Percentiles rank a stretch among this genome's conserved stretches.
These are phyloP conservation scores for Drosophila demipolita DNA, from an alignment of 2,888 invertebrate species.

Conservation along the genomic window DNA sequence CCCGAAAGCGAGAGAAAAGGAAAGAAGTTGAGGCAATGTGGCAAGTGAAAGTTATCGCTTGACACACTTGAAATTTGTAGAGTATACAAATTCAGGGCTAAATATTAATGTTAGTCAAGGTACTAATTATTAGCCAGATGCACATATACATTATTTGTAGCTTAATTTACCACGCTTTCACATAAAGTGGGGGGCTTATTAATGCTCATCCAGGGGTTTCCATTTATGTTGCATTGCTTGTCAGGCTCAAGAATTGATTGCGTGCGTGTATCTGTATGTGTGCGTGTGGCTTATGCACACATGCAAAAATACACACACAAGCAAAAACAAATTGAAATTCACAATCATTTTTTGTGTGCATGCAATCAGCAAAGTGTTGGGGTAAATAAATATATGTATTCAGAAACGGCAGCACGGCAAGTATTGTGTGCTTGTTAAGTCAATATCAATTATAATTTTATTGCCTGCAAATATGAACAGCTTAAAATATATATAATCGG, in stretches of 20 bases:
- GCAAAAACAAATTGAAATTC: constrained; percentile 29
- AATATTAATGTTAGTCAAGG: neutral
- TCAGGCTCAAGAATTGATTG: constrained; percentile 35
- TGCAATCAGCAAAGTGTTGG: constrained; percentile 54
- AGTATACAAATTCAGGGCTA: constrained; percentile 12
- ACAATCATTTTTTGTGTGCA: constrained; percentile 31
- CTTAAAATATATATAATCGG: constrained; percentile 5
- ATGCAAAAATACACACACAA: constrained; percentile 11
- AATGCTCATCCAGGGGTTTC: constrained; percentile 4
- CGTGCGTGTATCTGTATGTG: constrained; percentile 3
- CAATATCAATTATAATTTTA: constrained; percentile 68
- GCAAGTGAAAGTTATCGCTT: constrained; percentile 14
- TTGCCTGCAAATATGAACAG: constrained; percentile 59
- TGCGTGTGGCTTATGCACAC: neutral
- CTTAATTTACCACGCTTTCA: neutral
- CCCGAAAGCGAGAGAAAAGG: neutral
- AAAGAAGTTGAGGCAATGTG: constrained; percentile 1
- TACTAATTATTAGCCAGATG: neutral
- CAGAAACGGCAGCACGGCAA: neutral
- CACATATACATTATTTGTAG: neutral
- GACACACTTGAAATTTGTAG: constrained; percentile 10
- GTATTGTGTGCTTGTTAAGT: constrained; percentile 35
- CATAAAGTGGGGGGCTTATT: constrained; percentile 7
- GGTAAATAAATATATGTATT: constrained; percentile 15
- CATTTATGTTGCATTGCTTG: constrained; percentile 15